These are phyloP conservation scores for Synergus itoensis DNA, from an alignment of 2,888 invertebrate species.

Conservation along the genomic window DNA sequence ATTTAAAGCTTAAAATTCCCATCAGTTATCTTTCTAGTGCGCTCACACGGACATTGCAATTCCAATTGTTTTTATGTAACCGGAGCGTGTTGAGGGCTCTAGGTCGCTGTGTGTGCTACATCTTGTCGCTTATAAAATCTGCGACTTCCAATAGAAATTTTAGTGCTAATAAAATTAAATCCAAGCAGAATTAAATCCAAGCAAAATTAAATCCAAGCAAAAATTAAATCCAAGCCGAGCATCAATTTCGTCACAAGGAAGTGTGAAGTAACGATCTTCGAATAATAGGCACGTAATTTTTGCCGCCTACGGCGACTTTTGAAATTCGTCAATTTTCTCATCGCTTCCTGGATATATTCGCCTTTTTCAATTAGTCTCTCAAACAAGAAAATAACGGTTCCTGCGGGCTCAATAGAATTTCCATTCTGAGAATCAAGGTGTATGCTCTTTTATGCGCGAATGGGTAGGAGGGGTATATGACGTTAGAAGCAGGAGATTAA, in stretches of 20 bases:
- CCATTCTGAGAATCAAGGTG: slow-evolving; percentile 39
- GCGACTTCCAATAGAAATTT: neutral
- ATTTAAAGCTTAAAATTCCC: neutral
- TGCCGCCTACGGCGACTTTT: neutral
- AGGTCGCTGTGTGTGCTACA: neutral
- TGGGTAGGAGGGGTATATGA: slow-evolving; percentile 46
- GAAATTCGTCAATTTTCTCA: slow-evolving; percentile 19
- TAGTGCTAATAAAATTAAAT: slow-evolving; percentile 17
- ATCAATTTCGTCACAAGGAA: slow-evolving; percentile 9
- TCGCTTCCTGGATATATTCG: slow-evolving; percentile 9
- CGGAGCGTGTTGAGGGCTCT: neutral
- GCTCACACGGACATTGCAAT: neutral
- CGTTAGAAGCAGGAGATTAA: slow-evolving; percentile 32
- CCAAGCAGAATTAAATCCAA: too few relatives aligned
- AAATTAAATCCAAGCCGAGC: slow-evolving; percentile 4
- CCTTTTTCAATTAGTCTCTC: slow-evolving; percentile 27
- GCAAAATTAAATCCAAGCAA: too few relatives aligned
- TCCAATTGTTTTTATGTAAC: neutral
- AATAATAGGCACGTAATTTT: neutral
- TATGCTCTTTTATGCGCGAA: slow-evolving; percentile 30
- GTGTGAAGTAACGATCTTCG: slow-evolving; percentile 8
- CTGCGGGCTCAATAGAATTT: slow-evolving; percentile 38
- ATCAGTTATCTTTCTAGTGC: neutral
- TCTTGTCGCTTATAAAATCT: neutral
- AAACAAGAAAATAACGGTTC: slow-evolving; percentile 34